Percentiles rank a stretch among this genome's conserved stretches.
Evolutionary conservation across 1,140 invertebrate species (phyloP).

Genomic region (Magallana ariakensis): DNA sequence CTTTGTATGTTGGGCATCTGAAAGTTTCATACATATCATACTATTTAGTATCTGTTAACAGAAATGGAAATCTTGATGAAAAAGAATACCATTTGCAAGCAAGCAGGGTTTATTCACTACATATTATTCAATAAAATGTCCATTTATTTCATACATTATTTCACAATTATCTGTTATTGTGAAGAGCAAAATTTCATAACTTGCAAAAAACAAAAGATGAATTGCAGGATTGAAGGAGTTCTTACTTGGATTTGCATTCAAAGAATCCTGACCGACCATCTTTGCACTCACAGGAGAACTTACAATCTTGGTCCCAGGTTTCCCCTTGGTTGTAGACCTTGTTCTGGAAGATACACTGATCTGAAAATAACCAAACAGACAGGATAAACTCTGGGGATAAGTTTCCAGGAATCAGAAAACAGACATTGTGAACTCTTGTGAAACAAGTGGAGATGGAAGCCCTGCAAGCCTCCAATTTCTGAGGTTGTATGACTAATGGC

Average conservation of each 20-base stretch:
- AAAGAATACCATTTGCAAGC: neutral
- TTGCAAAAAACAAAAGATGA: too few species aligned
- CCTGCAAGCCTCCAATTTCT: too few species aligned
- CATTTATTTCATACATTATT: too few species aligned
- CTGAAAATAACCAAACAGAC: slow-evolving; percentile 35
- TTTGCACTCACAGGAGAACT: slow-evolving; percentile 62
- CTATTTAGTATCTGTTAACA: neutral
- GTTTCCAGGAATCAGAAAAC: too few species aligned
- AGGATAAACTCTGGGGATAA: neutral
- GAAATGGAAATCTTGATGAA: neutral
- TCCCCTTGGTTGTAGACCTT: slow-evolving; percentile 66
- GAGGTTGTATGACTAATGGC: too few species aligned
- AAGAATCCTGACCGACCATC: slow-evolving; percentile 65
- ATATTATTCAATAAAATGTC: too few species aligned
- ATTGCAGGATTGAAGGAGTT: neutral
- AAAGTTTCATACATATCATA: neutral
- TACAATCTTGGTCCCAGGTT: slow-evolving; percentile 64
- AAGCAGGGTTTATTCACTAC: neutral
- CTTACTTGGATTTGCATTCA: slow-evolving; percentile 64
- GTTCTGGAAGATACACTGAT: slow-evolving; percentile 63
- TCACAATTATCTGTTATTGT: too few species aligned
- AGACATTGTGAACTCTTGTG: too few species aligned
- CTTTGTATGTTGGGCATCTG: slow-evolving; percentile 65
- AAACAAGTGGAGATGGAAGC: too few species aligned
- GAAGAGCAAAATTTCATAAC: too few species aligned